phyloP scores from a whole-genome alignment of 2,797 vertebrate species.

The Hippopotamyrus pictus region DNA sequence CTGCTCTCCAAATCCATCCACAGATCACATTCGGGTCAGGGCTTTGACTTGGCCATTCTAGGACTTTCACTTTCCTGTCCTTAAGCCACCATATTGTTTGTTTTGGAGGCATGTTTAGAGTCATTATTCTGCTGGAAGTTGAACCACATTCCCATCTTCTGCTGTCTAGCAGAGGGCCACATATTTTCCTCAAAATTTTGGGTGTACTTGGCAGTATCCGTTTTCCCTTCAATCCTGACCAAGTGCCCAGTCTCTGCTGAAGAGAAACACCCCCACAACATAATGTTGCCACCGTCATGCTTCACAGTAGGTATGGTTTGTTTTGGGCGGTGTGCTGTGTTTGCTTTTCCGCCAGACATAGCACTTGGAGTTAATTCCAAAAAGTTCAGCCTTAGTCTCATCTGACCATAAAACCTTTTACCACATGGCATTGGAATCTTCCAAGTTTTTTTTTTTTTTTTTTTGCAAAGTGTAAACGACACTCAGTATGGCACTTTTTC shows the following conservation, averaged over 20 bases:
- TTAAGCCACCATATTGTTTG: background rate
- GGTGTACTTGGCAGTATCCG: background rate
- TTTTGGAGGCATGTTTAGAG: background rate
- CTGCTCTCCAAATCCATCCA: background rate
- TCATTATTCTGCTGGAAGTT: background rate
- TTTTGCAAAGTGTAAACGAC: background rate
- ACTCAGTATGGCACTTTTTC: background rate
- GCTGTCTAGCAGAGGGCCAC: background rate
- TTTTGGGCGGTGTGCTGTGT: background rate
- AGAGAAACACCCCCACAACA: background rate
- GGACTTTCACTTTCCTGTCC: background rate
- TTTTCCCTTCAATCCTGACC: background rate
- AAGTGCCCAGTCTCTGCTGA: background rate
- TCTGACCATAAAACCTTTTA: constrained; percentile 5
- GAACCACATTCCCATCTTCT: background rate
- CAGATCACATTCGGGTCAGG: background rate
- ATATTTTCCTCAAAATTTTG: background rate
- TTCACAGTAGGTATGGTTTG: background rate
- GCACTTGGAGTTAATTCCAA: background rate
- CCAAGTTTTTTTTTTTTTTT: background rate
- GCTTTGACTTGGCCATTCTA: background rate
- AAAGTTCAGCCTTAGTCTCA: background rate
- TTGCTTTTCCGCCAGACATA: constrained; percentile 1
- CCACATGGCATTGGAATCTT: background rate
- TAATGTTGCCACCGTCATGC: background rate